phyloP scores from a whole-genome alignment of 2,888 invertebrate species.

The Polylopha cassiicola region DNA sequence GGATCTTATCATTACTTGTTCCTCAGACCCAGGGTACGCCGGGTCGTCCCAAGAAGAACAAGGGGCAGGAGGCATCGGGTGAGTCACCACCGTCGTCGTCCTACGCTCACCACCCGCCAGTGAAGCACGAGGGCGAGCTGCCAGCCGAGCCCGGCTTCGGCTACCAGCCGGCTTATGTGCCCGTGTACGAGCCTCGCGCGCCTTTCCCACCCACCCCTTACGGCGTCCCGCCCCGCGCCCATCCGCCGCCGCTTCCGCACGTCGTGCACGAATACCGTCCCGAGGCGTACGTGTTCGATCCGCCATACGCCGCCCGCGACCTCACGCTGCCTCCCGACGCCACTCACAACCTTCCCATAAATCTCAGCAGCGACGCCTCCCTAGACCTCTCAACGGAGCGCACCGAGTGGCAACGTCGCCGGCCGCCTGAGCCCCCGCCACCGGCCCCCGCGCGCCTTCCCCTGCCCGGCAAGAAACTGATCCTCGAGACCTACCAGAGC shows the following conservation, averaged over 20 bases:
- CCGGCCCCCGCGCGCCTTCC: slow-evolving; percentile 47
- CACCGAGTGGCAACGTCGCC: slow-evolving; percentile 57
- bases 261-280: slow-evolving; percentile 52
- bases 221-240: slow-evolving; percentile 35
- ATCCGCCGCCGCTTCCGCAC: slow-evolving; percentile 33
- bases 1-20: too few relatives aligned
- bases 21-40: slow-evolving; percentile 62
- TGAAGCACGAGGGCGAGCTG: slow-evolving; percentile 57
- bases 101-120: slow-evolving; percentile 35
- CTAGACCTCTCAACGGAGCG: slow-evolving; percentile 65
- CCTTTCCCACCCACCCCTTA: slow-evolving; percentile 38
- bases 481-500: slow-evolving; percentile 70
- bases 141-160: slow-evolving; percentile 40
- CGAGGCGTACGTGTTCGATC: slow-evolving; percentile 55
- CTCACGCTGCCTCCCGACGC: slow-evolving; percentile 50
- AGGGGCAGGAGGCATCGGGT: slow-evolving; percentile 46
- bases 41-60: slow-evolving; percentile 68
- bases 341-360: slow-evolving; percentile 66
- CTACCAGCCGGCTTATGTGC: slow-evolving; percentile 49
- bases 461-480: slow-evolving; percentile 70
- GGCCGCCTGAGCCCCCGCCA: slow-evolving; percentile 55
- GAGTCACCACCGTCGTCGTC: slow-evolving; percentile 64
- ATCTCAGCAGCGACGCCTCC: slow-evolving; percentile 68
- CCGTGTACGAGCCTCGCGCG: slow-evolving; percentile 35
- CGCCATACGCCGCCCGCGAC: slow-evolving; percentile 49